These are phyloP conservation scores for Chaetorhynchus papuensis DNA, from an alignment of 2,113 vertebrate genomes.

Conservation along the genomic window DNA sequence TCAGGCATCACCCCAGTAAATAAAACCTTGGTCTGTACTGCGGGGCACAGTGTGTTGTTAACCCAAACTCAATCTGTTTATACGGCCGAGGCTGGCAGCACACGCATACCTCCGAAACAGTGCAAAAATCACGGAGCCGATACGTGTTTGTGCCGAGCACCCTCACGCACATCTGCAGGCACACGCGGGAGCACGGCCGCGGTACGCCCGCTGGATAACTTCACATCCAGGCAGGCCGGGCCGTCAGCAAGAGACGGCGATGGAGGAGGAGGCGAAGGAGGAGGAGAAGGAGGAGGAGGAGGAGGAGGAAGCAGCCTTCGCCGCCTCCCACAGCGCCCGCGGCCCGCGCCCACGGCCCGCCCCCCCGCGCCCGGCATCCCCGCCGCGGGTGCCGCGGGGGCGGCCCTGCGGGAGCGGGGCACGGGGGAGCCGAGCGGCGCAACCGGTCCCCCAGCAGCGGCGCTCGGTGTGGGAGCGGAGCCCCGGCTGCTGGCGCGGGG, in stretches of 20 bases:
- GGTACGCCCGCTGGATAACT: not conserved
- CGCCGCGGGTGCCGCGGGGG: not conserved
- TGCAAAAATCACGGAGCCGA: not conserved
- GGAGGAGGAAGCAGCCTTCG: not conserved
- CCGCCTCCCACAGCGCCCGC: not conserved
- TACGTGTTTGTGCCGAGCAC: not conserved
- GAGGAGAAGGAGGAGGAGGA: not conserved
- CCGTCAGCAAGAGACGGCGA: not conserved
- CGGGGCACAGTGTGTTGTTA: not conserved
- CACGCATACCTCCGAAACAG: not conserved
- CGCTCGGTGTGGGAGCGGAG: not conserved
- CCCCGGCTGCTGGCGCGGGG: not conserved
- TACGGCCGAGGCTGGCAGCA: not conserved
- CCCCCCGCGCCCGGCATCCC: not conserved
- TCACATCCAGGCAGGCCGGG: conserved; percentile 6
- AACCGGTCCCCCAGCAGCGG: not conserved
- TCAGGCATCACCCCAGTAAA: not conserved
- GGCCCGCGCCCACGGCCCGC: not conserved
- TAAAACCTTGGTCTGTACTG: not conserved
- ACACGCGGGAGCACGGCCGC: not conserved
- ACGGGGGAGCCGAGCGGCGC: not conserved
- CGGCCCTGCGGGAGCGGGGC: not conserved
- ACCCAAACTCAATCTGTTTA: not conserved
- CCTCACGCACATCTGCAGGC: not conserved
- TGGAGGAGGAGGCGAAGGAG: not conserved